Evolutionary conservation across 1,140 invertebrate genomes (phyloP).

Genomic region (Globodera rostochiensis): DNA sequence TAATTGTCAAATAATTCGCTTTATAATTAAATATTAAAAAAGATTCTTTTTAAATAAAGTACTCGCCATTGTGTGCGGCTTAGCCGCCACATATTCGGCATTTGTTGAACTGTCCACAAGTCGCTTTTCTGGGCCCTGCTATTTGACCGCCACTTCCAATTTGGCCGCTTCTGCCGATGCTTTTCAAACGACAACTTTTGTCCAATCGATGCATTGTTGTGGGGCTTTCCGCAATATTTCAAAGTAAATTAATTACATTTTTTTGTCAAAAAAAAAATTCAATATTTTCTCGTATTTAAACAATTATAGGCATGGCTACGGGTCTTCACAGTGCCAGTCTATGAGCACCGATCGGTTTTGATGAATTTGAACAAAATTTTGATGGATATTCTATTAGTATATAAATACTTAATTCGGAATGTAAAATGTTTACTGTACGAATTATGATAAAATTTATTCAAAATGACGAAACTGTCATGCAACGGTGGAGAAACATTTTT

Average conservation of each 20-base stretch:
- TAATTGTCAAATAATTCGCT: neutral
- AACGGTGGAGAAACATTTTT: no score
- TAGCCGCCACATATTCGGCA: slow-evolving; percentile 47
- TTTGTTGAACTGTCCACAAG: slow-evolving; percentile 34
- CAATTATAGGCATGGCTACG: no score
- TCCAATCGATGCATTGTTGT: slow-evolving; percentile 38
- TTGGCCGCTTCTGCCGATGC: slow-evolving; percentile 8
- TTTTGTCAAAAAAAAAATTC: no score
- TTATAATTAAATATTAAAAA: neutral
- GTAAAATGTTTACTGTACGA: no score
- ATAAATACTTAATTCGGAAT: no score
- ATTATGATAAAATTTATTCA: no score
- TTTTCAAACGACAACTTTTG: neutral
- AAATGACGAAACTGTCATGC: no score
- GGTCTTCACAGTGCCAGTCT: no score
- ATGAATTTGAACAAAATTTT: no score
- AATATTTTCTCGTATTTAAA: no score
- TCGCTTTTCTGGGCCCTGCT: slow-evolving; percentile 40
- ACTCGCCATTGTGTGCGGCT: slow-evolving; percentile 41
- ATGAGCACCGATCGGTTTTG: no score
- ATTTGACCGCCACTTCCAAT: slow-evolving; percentile 23
- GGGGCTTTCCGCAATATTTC: slow-evolving; percentile 39
- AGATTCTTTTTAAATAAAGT: slow-evolving; percentile 20
- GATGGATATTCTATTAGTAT: no score
- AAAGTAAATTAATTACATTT: neutral